Evolutionary conservation across 2,888 invertebrate genomes (phyloP).

Genomic region (Tuta absoluta): DNA sequence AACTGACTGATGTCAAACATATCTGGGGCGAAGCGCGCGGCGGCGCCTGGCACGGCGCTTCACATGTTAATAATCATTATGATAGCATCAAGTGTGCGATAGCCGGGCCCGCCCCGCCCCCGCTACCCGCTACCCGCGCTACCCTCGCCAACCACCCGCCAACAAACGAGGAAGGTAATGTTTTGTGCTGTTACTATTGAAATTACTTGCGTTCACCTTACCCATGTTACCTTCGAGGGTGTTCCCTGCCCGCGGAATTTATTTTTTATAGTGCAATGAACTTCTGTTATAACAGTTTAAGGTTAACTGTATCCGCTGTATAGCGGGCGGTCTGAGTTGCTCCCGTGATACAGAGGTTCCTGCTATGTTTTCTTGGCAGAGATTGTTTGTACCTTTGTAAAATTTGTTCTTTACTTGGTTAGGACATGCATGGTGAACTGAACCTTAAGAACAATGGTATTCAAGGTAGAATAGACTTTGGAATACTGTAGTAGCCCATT

Average conservation of each 20-base stretch:
- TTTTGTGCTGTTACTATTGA: slow-evolving; percentile 39
- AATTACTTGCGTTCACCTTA: slow-evolving; percentile 46
- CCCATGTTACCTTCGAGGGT: slow-evolving; percentile 40
- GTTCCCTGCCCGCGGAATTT: slow-evolving; percentile 46
- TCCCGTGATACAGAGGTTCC: no score
- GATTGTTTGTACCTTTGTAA: no score
- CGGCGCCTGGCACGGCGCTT: slow-evolving; percentile 69
- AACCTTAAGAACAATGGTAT: no score
- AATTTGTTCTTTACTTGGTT: no score
- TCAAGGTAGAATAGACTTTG: no score
- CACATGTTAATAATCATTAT: slow-evolving; percentile 81
- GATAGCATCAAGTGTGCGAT: slow-evolving; percentile 80
- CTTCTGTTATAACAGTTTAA: slow-evolving; percentile 26
- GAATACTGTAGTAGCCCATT: no score
- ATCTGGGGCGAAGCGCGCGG: slow-evolving; percentile 70
- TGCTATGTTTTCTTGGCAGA: no score
- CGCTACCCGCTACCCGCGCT: slow-evolving; percentile 37
- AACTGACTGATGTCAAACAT: slow-evolving; percentile 80
- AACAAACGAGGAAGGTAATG: slow-evolving; percentile 39
- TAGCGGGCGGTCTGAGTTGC: no score
- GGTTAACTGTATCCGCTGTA: neutral
- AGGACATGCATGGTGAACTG: no score
- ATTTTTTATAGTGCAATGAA: slow-evolving; percentile 43
- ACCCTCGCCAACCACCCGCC: slow-evolving; percentile 30
- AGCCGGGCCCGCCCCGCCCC: slow-evolving; percentile 60